Evolutionary conservation across 1,140 invertebrate genomes (phyloP), one percentile per base, ranked within the genome.

Genomic region (Cydia pomonella): DNA sequence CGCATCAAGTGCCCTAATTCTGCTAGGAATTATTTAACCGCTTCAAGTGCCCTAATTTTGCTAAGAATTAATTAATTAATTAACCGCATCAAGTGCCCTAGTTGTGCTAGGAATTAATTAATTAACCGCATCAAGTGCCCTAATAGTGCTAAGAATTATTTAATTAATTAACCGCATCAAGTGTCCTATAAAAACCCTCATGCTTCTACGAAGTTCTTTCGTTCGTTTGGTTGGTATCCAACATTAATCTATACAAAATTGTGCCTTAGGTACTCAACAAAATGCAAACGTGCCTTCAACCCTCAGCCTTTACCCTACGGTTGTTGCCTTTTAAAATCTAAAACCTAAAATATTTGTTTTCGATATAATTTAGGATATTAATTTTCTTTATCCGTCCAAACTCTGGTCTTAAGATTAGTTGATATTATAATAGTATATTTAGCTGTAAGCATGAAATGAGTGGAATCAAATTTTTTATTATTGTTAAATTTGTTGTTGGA

Each of bases 341-440:
- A 47, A 72, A 44, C 47, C 5, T 50, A 27, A 47, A 47, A 12
- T 27, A 38, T 29, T 44, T 47, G 53, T 72, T 29, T 72, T 47
- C 44, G n/a, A 27, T 72, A 72, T 72, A 27, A 47, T 72, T 27
- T 72, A 72, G 41, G n/a, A 9, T 72, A 44, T 72, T 72, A 47
- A n/a, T 18, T 47, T 50, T 47, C 12, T 50, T 53, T 75, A 71
- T 79, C 80, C 80, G 80, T 81, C 80, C 80, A 79, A 81, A 77
- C 62, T 81, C 80, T 81, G 80, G 80, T 81, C 80, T 79, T 79
- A 79, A 77, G 62, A 75, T 79, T 75, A 79, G 77, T 79, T 76
- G 29, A 69, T 75, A 63, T 75, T 62, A 74, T 23, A 74, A 50
- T 64, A 74, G 41, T 64, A 66, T 59, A 50, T 74, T 41, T 38